Conservation (phyloP, 1,140 invertebrate genomes). For the Catajapyx aquilonaris region DNA sequence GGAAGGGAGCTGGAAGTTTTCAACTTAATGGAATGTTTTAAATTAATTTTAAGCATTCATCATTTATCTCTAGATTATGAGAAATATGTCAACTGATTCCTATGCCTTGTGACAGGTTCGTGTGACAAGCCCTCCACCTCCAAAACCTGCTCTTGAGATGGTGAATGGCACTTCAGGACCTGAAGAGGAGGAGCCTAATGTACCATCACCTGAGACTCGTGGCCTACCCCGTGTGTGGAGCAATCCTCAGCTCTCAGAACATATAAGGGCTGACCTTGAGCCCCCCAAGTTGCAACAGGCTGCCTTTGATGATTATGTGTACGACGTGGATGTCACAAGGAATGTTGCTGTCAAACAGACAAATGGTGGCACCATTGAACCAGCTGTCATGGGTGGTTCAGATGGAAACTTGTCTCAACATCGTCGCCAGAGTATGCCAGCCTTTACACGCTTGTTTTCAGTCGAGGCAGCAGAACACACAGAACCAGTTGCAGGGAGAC, state of each 20-base stretch:
- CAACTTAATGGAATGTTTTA: too few relatives aligned
- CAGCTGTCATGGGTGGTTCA: slow-evolving; percentile 8
- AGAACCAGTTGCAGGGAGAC: slow-evolving; percentile 40
- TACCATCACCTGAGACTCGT: neutral
- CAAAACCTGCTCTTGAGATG: too few relatives aligned
- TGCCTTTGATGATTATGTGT: slow-evolving; percentile 59
- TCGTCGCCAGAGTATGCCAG: slow-evolving; percentile 12
- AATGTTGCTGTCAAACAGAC: slow-evolving; percentile 35
- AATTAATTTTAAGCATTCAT: too few relatives aligned
- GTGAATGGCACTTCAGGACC: too few relatives aligned
- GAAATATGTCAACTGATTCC: too few relatives aligned
- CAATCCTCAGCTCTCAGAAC: slow-evolving; percentile 30
- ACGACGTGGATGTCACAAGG: slow-evolving; percentile 60
- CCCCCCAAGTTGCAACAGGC: slow-evolving; percentile 50
- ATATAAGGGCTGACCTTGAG: slow-evolving; percentile 24
- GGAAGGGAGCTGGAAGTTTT: too few relatives aligned
- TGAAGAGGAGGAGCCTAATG: too few relatives aligned
- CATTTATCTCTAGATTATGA: too few relatives aligned
- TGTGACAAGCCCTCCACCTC: too few relatives aligned
- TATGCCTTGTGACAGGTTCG: too few relatives aligned
- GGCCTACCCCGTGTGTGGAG: slow-evolving; percentile 52
- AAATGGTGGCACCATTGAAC: slow-evolving; percentile 11
- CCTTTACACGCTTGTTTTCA: too few relatives aligned
- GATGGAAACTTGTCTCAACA: slow-evolving; percentile 5
- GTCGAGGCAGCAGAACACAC: slow-evolving; percentile 7